A percentile compares a stretch with the other conserved stretches of the same genome.
Conservation (phyloP, 2,113 vertebrate genomes). For the Actinemys pallida region DNA sequence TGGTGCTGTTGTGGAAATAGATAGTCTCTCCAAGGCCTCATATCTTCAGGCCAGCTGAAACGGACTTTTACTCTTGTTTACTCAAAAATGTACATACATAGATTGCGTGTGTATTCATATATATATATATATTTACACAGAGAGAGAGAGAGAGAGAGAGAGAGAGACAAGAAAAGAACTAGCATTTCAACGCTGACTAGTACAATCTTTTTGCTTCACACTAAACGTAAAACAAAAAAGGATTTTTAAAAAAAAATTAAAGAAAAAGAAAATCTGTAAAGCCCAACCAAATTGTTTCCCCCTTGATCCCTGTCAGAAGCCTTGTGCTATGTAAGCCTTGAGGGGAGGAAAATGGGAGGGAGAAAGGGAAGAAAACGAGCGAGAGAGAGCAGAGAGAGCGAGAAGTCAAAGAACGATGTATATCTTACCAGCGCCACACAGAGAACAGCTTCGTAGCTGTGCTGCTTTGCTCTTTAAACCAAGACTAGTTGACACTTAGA, state of each 20-base stretch:
- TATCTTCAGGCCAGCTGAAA: background rate
- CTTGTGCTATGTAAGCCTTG: background rate
- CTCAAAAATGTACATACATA: background rate
- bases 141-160: fast-evolving
- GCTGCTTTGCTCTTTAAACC: constrained; percentile 28
- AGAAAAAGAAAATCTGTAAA: background rate
- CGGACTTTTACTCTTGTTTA: background rate
- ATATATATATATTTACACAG: background rate
- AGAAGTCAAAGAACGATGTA: background rate
- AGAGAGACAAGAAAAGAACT: background rate
- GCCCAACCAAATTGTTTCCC: background rate
- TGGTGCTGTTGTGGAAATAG: background rate
- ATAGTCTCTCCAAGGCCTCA: constrained; percentile 9
- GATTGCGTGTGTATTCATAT: background rate
- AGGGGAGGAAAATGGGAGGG: background rate
- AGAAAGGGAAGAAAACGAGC: background rate
- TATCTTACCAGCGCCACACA: constrained; percentile 34
- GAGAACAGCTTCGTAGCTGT: background rate
- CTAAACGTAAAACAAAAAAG: background rate
- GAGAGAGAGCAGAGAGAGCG: background rate
- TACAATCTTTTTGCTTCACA: background rate
- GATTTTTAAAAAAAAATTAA: background rate
- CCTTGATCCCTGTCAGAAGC: background rate
- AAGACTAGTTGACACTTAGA: background rate
- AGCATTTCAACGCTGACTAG: background rate